Evolutionary conservation across 2,113 vertebrate genomes (phyloP).

Genomic region (Emydocephalus ijimae): DNA sequence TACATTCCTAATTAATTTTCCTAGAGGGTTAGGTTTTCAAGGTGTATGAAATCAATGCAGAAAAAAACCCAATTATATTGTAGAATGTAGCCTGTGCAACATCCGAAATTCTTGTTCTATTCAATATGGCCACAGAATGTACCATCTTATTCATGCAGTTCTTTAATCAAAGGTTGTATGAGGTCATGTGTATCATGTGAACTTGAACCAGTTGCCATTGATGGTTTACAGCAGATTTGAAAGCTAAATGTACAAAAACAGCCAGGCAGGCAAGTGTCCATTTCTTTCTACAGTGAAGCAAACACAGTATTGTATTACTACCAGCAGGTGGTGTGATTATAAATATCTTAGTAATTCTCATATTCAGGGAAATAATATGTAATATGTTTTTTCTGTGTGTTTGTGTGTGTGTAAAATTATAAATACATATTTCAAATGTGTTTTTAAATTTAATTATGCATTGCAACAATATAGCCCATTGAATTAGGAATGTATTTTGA

Average conservation of each 20-base stretch:
- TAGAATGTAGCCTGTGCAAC: neutral
- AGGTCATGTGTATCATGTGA: neutral
- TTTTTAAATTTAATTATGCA: slow-evolving; percentile 18
- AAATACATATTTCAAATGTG: neutral
- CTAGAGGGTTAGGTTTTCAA: neutral
- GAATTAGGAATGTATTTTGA: neutral
- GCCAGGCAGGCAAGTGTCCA: neutral
- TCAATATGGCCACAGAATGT: neutral
- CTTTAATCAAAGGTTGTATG: neutral
- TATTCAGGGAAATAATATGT: neutral
- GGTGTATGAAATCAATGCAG: neutral
- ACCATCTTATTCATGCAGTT: neutral
- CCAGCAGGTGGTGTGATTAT: slow-evolving; percentile 33
- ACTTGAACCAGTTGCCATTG: neutral
- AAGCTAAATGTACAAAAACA: neutral
- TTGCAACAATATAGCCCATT: neutral
- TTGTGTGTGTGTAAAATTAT: too few species aligned
- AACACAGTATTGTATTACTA: slow-evolving; percentile 13
- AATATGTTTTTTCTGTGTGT: too few species aligned
- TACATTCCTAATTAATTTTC: neutral
- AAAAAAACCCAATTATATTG: neutral
- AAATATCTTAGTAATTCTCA: slow-evolving; percentile 11
- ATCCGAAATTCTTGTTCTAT: neutral
- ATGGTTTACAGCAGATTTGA: neutral
- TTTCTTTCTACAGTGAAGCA: slow-evolving; percentile 9